These are phyloP conservation scores for Stenchaetothrips biformis DNA, from an alignment of 2,888 invertebrate genomes.

Conservation along the genomic window DNA sequence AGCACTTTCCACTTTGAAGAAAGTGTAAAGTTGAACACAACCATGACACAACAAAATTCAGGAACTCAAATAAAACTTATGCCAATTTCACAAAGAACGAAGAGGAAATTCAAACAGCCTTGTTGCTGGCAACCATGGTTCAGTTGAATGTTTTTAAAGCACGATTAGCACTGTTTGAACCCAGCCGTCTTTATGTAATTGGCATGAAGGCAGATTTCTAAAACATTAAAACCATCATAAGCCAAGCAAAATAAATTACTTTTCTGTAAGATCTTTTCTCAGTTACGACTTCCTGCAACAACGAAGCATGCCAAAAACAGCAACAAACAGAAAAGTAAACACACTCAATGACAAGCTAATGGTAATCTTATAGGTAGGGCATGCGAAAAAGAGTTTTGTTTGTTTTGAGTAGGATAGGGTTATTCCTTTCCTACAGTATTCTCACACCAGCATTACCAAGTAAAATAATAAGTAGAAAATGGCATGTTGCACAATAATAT, in stretches of 20 bases:
- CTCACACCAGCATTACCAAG: not conserved
- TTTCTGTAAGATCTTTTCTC: not conserved
- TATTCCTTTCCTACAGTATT: not conserved
- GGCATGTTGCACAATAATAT: not conserved
- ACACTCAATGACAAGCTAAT: not conserved
- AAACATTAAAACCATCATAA: slow-evolving; percentile 14
- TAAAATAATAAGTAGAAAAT: not conserved
- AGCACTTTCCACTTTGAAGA: not conserved
- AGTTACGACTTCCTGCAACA: not conserved
- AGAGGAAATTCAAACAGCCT: not conserved
- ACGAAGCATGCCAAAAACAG: not conserved
- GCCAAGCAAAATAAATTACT: not conserved
- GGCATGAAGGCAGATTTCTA: not conserved
- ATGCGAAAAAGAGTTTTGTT: not conserved
- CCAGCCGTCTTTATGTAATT: not conserved
- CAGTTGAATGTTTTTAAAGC: no score
- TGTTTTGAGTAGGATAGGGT: not conserved
- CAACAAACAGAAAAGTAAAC: not conserved
- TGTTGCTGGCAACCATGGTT: not conserved
- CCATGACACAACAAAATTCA: not conserved
- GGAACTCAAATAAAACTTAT: not conserved
- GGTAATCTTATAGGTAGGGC: not conserved
- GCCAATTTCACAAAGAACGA: not conserved
- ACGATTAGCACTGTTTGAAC: not conserved
- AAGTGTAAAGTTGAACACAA: not conserved